Conservation (phyloP, 2,888 invertebrate genomes). For the Villa cingulata region DNA sequence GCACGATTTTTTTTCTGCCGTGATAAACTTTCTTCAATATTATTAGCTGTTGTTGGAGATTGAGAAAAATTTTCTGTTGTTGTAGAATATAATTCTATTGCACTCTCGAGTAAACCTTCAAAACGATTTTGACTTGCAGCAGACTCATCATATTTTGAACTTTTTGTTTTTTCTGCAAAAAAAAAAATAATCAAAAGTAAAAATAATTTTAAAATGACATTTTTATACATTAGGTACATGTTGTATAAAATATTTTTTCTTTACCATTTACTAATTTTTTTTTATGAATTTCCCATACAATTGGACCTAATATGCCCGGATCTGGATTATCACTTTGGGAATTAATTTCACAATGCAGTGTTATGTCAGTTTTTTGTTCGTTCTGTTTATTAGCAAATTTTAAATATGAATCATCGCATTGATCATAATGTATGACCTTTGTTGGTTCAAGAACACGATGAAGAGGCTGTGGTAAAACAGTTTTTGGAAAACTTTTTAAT, state of each 20-base stretch:
- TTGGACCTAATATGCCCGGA: constrained; percentile 70
- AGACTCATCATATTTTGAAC: constrained; percentile 31
- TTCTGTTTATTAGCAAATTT: neutral
- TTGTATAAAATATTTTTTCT: constrained; percentile 6
- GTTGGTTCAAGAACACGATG: constrained; percentile 67
- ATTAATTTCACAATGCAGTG: constrained; percentile 33
- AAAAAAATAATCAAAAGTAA: constrained; percentile 1
- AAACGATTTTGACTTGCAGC: constrained; percentile 32
- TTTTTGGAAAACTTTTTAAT: constrained; percentile 68
- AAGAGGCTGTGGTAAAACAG: constrained; percentile 61
- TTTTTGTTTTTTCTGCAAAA: constrained; percentile 17
- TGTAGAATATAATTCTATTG: constrained; percentile 34
- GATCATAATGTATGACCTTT: constrained; percentile 56
- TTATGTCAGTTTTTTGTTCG: constrained; percentile 11
- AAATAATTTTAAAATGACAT: no score
- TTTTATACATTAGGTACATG: constrained; percentile 18
- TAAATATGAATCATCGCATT: constrained; percentile 26
- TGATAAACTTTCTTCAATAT: constrained; percentile 5
- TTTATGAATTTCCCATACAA: constrained; percentile 70
- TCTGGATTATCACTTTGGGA: constrained; percentile 64
- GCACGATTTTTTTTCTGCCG: constrained; percentile 27
- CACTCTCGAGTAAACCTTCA: constrained; percentile 35
- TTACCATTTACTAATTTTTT: constrained; percentile 43
- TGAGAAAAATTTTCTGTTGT: constrained; percentile 30
- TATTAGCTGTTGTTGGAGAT: constrained; percentile 25